Conservation (phyloP, 1,140 invertebrate species). For the Drosophila watanabei region DNA sequence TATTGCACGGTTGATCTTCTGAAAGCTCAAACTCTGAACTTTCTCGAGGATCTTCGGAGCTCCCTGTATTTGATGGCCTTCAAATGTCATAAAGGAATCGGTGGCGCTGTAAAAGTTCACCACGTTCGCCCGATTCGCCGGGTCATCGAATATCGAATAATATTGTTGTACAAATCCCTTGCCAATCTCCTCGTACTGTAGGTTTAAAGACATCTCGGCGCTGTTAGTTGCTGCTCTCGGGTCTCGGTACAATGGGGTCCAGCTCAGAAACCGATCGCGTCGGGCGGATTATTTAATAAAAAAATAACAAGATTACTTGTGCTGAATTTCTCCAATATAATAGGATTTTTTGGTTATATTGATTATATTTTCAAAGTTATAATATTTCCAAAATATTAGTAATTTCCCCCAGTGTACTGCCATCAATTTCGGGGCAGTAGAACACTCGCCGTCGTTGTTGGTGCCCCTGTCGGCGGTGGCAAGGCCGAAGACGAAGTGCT, state of each 20-base stretch:
- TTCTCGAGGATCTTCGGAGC: conserved; percentile 97
- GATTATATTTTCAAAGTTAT: no score
- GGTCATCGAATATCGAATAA: conserved; percentile 96
- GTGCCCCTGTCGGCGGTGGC: conserved; percentile 42
- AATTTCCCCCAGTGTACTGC: conserved; percentile 14
- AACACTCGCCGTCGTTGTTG: conserved; percentile 37
- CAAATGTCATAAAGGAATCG: conserved; percentile 97
- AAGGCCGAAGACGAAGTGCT: conserved; percentile 60
- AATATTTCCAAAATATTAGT: not conserved
- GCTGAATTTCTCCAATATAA: conserved; percentile 13
- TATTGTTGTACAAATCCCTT: conserved; percentile 97
- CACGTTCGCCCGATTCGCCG: conserved; percentile 91
- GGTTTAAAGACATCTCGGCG: conserved; percentile 92
- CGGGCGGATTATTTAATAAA: conserved; percentile 17
- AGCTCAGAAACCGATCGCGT: conserved; percentile 11
- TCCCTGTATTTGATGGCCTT: conserved; percentile 96
- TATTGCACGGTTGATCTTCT: conserved; percentile 96
- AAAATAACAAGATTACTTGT: conserved; percentile 9
- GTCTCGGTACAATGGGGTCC: conserved; percentile 5
- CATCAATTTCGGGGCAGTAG: conserved; percentile 58
- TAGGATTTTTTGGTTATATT: no score
- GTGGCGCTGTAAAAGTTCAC: conserved; percentile 96
- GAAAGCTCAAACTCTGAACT: conserved; percentile 94
- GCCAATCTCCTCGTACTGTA: conserved; percentile 95
- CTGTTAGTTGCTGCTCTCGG: not conserved